phyloP scores from a whole-genome alignment of 2,113 vertebrate species.

The Protobothrops flavoviridis region DNA sequence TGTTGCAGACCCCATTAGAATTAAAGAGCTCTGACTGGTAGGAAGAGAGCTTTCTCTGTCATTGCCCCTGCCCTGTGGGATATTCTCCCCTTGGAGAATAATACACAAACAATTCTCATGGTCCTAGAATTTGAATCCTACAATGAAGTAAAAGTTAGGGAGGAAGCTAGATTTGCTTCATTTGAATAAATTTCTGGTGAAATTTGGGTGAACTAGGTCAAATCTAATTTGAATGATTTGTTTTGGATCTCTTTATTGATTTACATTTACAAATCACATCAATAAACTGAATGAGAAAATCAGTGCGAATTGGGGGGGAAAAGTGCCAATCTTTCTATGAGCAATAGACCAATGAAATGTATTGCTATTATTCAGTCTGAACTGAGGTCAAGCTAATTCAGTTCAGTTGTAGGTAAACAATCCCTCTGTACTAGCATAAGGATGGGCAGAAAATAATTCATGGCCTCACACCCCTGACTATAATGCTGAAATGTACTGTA shows the following conservation, averaged over 20 bases:
- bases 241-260: background rate
- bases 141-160: background rate
- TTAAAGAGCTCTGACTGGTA: background rate
- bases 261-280: background rate
- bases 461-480: background rate
- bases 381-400: background rate
- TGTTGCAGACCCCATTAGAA: background rate
- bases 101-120: background rate
- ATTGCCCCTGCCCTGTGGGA: background rate
- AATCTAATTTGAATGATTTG: background rate
- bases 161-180: background rate
- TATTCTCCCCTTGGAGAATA: background rate
- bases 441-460: background rate
- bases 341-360: background rate
- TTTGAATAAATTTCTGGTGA: background rate
- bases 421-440: background rate
- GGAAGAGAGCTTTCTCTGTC: background rate
- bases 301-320: background rate
- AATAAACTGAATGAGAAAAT: background rate
- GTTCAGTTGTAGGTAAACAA: background rate
- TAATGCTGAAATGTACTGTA: background rate
- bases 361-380: background rate
- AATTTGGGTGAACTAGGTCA: background rate
- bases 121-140: background rate
- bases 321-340: background rate